Percentiles rank a stretch among this genome's conserved stretches.
Evolutionary conservation across 2,113 vertebrate genomes (phyloP).

Genomic region (Sprattus sprattus): DNA sequence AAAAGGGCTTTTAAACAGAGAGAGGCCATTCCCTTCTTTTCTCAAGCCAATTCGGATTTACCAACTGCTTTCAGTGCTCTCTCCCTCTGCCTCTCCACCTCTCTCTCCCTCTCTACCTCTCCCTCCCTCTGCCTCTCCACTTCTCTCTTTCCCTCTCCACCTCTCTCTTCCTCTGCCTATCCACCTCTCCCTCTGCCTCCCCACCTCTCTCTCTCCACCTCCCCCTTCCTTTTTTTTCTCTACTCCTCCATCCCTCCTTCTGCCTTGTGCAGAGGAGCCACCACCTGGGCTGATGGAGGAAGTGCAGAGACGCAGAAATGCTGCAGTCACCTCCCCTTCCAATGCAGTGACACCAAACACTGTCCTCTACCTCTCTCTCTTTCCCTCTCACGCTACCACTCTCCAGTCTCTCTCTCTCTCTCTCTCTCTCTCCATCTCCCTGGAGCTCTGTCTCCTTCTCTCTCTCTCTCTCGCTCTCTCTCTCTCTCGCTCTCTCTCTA

Average conservation of each 20-base stretch:
- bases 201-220: conserved; percentile 23
- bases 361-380: conserved; percentile 28
- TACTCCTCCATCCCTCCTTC: conserved; percentile 20
- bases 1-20: background rate
- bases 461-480: background rate
- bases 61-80: background rate
- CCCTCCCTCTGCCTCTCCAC: conserved; percentile 29
- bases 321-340: conserved; percentile 71
- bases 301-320: conserved; percentile 62
- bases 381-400: background rate
- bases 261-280: conserved; percentile 59
- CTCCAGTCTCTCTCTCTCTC: background rate
- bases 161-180: background rate
- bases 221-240: conserved; percentile 11
- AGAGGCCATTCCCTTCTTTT: background rate
- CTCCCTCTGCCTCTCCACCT: conserved; percentile 21
- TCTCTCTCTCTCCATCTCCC: background rate
- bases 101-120: too few species aligned
- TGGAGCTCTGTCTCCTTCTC: background rate
- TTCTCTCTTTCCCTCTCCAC: conserved; percentile 7
- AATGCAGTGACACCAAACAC: conserved; percentile 64
- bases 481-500: background rate
- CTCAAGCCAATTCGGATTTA: background rate
- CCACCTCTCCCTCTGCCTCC: conserved; percentile 34
- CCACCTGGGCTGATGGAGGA: conserved; percentile 56